Evolutionary conservation across 2,888 invertebrate genomes (phyloP).

Genomic region (Dicycla oo): DNA sequence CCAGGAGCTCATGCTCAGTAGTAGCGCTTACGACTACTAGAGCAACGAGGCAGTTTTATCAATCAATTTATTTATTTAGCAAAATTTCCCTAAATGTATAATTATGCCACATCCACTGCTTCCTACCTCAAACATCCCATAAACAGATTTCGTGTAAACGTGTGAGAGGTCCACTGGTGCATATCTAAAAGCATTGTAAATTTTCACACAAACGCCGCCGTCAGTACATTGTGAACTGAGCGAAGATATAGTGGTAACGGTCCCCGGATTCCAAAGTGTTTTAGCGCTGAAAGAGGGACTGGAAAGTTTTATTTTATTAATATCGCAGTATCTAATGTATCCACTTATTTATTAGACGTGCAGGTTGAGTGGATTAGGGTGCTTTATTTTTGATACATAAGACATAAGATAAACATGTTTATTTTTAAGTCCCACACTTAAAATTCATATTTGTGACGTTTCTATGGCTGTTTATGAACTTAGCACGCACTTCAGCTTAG

Average conservation of each 20-base stretch:
- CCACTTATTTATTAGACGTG: too few species aligned
- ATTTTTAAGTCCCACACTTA: background rate
- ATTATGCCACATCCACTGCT: slow-evolving; percentile 67
- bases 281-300: slow-evolving; percentile 33
- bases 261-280: slow-evolving; percentile 49
- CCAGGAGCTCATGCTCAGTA: too few species aligned
- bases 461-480: too few species aligned
- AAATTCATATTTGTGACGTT: background rate
- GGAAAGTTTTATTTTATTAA: slow-evolving; percentile 27
- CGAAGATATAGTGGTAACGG: slow-evolving; percentile 75
- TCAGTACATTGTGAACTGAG: slow-evolving; percentile 69
- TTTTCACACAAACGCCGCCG: slow-evolving; percentile 75
- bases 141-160: slow-evolving; percentile 80
- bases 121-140: slow-evolving; percentile 39
- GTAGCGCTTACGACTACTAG: too few species aligned
- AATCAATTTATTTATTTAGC: too few species aligned
- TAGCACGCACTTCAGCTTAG: too few species aligned
- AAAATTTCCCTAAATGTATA: too few species aligned
- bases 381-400: background rate
- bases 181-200: slow-evolving; percentile 90
- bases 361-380: background rate
- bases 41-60: too few species aligned
- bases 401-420: background rate
- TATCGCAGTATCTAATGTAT: background rate
- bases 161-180: slow-evolving; percentile 81